These are phyloP conservation scores for Halesus radiatus DNA, from an alignment of 1,140 invertebrate species.

Conservation along the genomic window DNA sequence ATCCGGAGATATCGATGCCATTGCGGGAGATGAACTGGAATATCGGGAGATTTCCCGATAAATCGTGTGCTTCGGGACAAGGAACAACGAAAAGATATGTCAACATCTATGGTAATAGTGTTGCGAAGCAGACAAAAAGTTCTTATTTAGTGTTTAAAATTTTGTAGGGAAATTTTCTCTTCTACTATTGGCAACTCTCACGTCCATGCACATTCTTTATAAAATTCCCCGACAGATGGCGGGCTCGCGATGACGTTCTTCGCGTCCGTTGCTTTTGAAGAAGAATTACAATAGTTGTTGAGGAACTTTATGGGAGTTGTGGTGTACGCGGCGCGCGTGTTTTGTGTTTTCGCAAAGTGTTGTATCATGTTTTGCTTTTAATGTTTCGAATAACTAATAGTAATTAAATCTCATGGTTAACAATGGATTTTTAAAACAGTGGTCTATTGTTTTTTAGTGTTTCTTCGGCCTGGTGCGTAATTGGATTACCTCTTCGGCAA, in stretches of 20 bases:
- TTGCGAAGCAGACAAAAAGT: too few species aligned
- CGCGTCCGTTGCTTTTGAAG: constrained; percentile 44
- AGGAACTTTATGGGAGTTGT: constrained; percentile 33
- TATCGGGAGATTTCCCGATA: too few species aligned
- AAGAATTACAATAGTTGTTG: constrained; percentile 41
- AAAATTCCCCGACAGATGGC: constrained; percentile 32
- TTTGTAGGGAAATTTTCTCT: not conserved
- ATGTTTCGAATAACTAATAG: constrained; percentile 20
- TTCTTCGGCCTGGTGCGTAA: constrained; percentile 24
- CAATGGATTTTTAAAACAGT: constrained; percentile 36
- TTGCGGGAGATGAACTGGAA: too few species aligned
- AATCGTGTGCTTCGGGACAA: too few species aligned
- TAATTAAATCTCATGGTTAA: not conserved
- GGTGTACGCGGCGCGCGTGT: constrained; percentile 22
- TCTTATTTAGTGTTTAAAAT: too few species aligned
- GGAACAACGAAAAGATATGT: too few species aligned
- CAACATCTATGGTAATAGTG: too few species aligned
- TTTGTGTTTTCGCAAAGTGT: constrained; percentile 31
- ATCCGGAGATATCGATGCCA: too few species aligned
- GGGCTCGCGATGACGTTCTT: constrained; percentile 7
- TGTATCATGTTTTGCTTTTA: constrained; percentile 38
- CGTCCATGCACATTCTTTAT: not conserved
- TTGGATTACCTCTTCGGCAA: constrained; percentile 50
- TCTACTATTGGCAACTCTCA: not conserved
- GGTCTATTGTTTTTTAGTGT: constrained; percentile 23